phyloP scores from a whole-genome alignment of 2,797 vertebrate species.

The Pantherophis vulpinus region DNA sequence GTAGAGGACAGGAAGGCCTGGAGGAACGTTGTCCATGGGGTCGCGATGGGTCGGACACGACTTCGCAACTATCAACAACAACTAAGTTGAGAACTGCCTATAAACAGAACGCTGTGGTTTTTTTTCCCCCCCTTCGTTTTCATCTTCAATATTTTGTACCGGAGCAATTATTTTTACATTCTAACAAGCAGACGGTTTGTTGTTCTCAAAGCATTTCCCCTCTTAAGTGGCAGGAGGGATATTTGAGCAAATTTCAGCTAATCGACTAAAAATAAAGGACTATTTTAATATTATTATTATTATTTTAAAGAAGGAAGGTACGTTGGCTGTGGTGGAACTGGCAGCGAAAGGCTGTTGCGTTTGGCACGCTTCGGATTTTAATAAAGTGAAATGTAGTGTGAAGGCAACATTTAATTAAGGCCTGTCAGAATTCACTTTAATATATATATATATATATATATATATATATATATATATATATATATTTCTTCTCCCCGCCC shows the following conservation, averaged over 20 bases:
- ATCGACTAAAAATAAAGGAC: too few species aligned
- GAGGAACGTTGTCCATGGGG: too few species aligned
- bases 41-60: too few species aligned
- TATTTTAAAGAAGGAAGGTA: neutral
- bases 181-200: neutral
- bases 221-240: neutral
- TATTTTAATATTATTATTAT: too few species aligned
- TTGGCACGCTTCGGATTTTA: neutral
- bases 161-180: neutral
- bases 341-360: neutral
- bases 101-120: slow-evolving; percentile 40
- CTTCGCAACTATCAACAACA: too few species aligned
- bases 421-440: neutral
- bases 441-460: neutral
- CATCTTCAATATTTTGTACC: neutral
- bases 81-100: neutral
- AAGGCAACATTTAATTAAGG: neutral
- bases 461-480: neutral
- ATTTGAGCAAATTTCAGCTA: slow-evolving; percentile 22
- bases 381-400: accelerated
- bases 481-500: too few species aligned
- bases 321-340: accelerated
- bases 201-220: neutral
- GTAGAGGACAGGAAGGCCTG: too few species aligned
- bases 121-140: neutral